Evolutionary conservation across 2,888 invertebrate genomes (phyloP), one percentile per base, ranked within the genome.

Genomic region (Drosophila yooni): DNA sequence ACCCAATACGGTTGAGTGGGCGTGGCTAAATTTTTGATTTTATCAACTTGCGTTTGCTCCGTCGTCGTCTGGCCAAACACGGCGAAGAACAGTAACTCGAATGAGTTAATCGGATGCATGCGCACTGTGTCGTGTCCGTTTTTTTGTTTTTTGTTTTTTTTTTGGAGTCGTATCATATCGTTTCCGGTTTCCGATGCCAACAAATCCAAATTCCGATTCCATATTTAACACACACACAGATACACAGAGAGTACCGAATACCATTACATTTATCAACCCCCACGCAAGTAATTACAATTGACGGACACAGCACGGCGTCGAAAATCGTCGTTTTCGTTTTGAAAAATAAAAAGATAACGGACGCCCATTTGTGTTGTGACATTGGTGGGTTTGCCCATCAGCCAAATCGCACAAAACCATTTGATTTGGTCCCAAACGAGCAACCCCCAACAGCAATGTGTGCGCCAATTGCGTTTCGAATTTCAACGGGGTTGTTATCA

Each of bases 21-120:
- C 82, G 93, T 92, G 81, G 91, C 92, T 83, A 91, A 83, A 83
- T 93, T 93, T 92, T 94, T 94, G 92, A 94, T 94, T 92, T 94
- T 94, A 92, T 94, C 95, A 88, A 95, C 95, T 93, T 96, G 96
- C 92, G 97, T 96, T 92, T 96, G 95, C 91, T 96, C 96, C 88
- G 97, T 96, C 60, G 96, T 95, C 79, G 97, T 98, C 94, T 99
- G 97, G 78, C 99, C 99, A 94, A 99, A 99, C 93, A 99, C 97
- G 91, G 99, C 98, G 95, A 99, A 99, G 96, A 99, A 99, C 91
- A 99, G 96, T 94, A 99, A 95, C 95, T 99, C 99, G 94, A 99
- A 98, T 84, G 99, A 98, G 93, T 97, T 96, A 92, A 97, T 94
- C 91, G 98, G 98, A 94, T 96, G 97, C 96, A 98, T 97, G 93